Evolutionary conservation across 2,888 invertebrate genomes (phyloP), one percentile per base, ranked within the genome.

Genomic region (Pristionchus maxplancki): DNA sequence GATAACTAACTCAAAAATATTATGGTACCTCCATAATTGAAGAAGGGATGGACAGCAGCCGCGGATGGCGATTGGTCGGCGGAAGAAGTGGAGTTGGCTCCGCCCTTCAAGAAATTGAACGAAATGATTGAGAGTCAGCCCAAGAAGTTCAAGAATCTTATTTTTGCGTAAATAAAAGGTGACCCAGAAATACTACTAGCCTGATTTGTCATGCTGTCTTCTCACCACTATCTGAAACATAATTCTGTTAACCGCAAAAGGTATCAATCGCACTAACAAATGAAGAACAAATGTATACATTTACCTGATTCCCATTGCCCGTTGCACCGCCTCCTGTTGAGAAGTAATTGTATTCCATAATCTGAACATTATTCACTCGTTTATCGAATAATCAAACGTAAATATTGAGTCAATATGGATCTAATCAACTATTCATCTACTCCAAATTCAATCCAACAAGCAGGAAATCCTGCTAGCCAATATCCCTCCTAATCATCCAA

Each of bases 21-120:
- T 15, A 78, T 28, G 24, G 40, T 44, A 85, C 85, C 44, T 62
- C 85, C 85, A 64, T 85, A 85, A 64, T 85, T 85, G 85, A 85
- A 85, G 64, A 85, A 85, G n/a, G 85, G 85, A 64, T 85, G 85
- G 9, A 85, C 85, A 53, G 85, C 5, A n/a, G 85, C 85, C 11
- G 82, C 53, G 20, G 82, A 53, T 34, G 50, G 82, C n/a, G 50
- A 53, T 20, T 82, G 82, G 13, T 83, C 82, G 53, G 82, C 20
- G 20, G 82, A 83, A 8, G 82, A 53, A 24, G 82, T 20, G 53
- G 82, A 83, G 82, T 83, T 83, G 20, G 37, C 81, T 20, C 81
- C 53, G 78, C 78, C 44, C 78, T 78, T 44, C 44, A 44, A 44
- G 50, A 50, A 50, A 50, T 50, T 50, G 50, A 17, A 13, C 9